These are phyloP conservation scores for Halcyon smyrnensis DNA, from an alignment of 2,797 vertebrate species.

Conservation along the genomic window DNA sequence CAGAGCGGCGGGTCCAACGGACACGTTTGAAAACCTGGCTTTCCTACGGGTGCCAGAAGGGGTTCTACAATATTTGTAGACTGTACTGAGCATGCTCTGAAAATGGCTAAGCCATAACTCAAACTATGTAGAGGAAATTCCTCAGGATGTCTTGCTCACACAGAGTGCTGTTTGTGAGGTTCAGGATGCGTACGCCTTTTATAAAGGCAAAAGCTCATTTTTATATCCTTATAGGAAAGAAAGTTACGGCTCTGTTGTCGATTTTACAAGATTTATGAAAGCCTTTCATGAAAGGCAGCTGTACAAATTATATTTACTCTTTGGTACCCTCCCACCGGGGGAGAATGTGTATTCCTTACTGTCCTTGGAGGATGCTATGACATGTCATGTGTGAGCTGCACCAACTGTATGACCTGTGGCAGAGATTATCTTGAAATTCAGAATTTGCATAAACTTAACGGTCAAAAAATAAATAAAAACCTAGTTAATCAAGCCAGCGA, in stretches of 20 bases:
- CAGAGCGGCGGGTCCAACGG: not conserved
- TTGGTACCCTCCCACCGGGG: slow-evolving; percentile 25
- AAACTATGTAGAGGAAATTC: slow-evolving; percentile 65
- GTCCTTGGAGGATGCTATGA: slow-evolving; percentile 62
- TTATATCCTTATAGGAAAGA: slow-evolving; percentile 75
- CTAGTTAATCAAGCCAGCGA: not conserved
- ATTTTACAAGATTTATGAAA: not conserved
- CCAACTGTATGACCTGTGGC: slow-evolving; percentile 12
- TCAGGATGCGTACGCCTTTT: slow-evolving; percentile 67
- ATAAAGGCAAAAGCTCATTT: slow-evolving; percentile 70
- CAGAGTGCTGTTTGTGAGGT: slow-evolving; percentile 43
- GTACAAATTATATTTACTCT: slow-evolving; percentile 62
- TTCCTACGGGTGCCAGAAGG: not conserved
- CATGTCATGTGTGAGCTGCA: not conserved
- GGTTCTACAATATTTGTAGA: slow-evolving; percentile 70
- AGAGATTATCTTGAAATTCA: not conserved
- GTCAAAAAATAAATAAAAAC: slow-evolving; percentile 41
- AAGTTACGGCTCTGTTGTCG: slow-evolving; percentile 11
- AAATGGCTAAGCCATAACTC: not conserved
- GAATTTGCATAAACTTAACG: not conserved
- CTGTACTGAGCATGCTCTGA: not conserved
- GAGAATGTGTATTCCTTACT: not conserved
- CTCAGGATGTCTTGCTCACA: slow-evolving; percentile 60
- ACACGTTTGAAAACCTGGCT: not conserved
- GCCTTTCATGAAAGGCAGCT: slow-evolving; percentile 17